Base-by-base conservation (phyloP, 2,888 invertebrate genomes). In the Carabus problematicus region DNA sequence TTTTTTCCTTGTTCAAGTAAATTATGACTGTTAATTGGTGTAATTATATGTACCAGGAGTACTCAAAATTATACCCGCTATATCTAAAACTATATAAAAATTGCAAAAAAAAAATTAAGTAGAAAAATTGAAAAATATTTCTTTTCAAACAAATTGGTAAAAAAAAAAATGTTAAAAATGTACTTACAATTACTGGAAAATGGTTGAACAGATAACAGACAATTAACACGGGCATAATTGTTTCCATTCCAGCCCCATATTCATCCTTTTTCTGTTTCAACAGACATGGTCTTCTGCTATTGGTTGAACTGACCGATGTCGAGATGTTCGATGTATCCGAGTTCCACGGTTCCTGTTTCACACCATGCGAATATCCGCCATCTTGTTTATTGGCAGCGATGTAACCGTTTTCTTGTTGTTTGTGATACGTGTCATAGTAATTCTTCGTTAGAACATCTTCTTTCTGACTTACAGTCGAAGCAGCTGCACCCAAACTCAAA, bases 161-260 rank as follows among this genome's bases (percentile, higher is more conserved):
- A 29, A 29, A n/a, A 4, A 45, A 29, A n/a, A 4, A 45, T 45
- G 3, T 45, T 45, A 8, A 70, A 64, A 70, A 71, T 61, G 19
- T 72, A 84, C 85, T 87, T 78, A 88, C 88, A 81, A 88, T 79
- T 12, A 87, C 79, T 1, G 88, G 88, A 54, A 87, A 76, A 76
- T 87, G 87, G 76, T 87, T 85, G 76, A 87, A 83, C 63, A 85
- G 75, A 76, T 87, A 87, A 75, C 86, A 86, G 18, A 87, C 84
- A 69, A 85, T 82, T 70, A 87, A 78, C 55, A 87, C 84, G 75
- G 73, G 87, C 82, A 72, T 83, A 75, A 80, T 82, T 73, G 78
- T 85, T 79, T 76, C 84, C 80, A 78, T 76, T 52, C 82, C 82
- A 12, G 79, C 80, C 72, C 83, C 82, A 71, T 79, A 80, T 42